phyloP scores from a whole-genome alignment of 1,140 invertebrate genomes.

The Monochamus saltuarius region DNA sequence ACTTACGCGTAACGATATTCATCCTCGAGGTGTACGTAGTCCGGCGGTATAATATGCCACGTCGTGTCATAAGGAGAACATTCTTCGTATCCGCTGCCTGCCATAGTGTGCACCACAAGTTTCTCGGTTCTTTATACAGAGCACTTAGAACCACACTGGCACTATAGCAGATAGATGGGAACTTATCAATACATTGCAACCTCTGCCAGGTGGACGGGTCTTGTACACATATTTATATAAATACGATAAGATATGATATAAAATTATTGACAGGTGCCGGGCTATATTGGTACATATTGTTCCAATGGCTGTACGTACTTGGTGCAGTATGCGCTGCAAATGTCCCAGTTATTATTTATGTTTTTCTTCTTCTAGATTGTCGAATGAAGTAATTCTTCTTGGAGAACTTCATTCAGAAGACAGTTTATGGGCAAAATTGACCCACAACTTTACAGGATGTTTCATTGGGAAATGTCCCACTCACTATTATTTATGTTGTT shows the following conservation, averaged over 20 bases:
- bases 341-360: no score
- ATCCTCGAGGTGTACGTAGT: slow-evolving; percentile 66
- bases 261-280: slow-evolving; percentile 34
- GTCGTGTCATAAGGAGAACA: slow-evolving; percentile 55
- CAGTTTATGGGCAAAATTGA: no score
- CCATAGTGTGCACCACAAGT: slow-evolving; percentile 23
- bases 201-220: slow-evolving; percentile 28
- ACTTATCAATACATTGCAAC: slow-evolving; percentile 26
- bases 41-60: slow-evolving; percentile 69
- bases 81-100: slow-evolving; percentile 38
- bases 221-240: slow-evolving; percentile 35
- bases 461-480: no score
- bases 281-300: neutral
- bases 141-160: slow-evolving; percentile 19
- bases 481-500: no score
- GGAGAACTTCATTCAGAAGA: no score
- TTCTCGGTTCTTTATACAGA: neutral
- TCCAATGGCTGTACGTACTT: no score
- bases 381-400: no score
- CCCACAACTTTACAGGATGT: no score
- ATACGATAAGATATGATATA: slow-evolving; percentile 36
- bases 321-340: no score
- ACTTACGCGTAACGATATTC: slow-evolving; percentile 58
- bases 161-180: slow-evolving; percentile 9
- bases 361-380: no score